Evolutionary conservation across 2,888 invertebrate species (phyloP), one percentile per base, ranked within the genome.

Genomic region (Mystacides longicornis): DNA sequence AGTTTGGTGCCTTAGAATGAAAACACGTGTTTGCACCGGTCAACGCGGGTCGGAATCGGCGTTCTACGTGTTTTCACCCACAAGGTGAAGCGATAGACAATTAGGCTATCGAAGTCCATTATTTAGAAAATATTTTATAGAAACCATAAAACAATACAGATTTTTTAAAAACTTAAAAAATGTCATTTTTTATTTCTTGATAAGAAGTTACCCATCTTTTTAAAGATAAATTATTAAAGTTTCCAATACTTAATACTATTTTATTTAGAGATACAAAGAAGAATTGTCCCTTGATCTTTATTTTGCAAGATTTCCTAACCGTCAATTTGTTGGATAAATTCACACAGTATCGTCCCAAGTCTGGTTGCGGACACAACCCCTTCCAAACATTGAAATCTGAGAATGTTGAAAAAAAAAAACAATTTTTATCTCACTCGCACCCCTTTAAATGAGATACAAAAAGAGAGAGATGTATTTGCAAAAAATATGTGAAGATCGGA

Each of bases 271-370:
- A 19, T 45, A 43, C 37, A 51, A 20, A 16, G 37, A 16, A n/a
- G 14, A 56, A 52, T 31, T 21, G 49, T 52, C 56, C 56, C 52
- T 56, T 56, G 49, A 48, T 23, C 21, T 22, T n/a, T 42, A 55
- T 43, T 7, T 31, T 47, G 23, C 23, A 37, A 37, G 14, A 37
- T 37, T 37, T 49, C 50, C 23, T 56, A 56, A 57, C 57, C 57
- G 57, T 57, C 54, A 49, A 54, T 50, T 49, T 57, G 7, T 57
- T 56, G 51, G 27, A 51, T 50, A 56, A 53, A 49, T 57, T 57
- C 57, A 54, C 57, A 57, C 52, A 51, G 54, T 37, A 37, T 37
- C 37, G 16, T 37, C 37, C 7, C 14, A 3, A 16, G 7, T n/a
- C n/a, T n/a, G n/a, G n/a, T n/a, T n/a, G n/a, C n/a, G n/a, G n/a